A percentile compares a stretch with the other conserved stretches of the same genome.
These are phyloP conservation scores for Acrocephalus arundinaceus DNA, from an alignment of 2,113 vertebrate genomes.

Conservation along the genomic window DNA sequence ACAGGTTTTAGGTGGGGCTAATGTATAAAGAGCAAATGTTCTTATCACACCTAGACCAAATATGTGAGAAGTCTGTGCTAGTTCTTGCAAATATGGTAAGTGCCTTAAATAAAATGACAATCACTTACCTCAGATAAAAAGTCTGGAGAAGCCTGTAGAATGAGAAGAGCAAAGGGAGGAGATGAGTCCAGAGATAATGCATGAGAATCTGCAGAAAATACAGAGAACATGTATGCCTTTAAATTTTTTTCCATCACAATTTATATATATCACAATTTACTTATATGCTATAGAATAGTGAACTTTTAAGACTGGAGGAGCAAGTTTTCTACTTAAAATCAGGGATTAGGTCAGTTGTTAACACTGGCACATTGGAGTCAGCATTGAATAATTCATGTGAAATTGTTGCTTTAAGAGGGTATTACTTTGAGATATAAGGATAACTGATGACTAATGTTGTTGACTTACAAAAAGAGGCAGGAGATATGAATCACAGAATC, in stretches of 20 bases:
- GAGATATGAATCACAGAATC: neutral
- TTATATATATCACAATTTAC: neutral
- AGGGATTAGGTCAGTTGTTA: neutral
- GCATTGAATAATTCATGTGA: neutral
- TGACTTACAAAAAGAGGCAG: neutral
- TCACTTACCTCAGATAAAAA: constrained; percentile 35
- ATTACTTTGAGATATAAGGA: neutral
- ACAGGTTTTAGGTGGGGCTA: constrained; percentile 24
- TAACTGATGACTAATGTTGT: neutral
- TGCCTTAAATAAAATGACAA: constrained; percentile 36
- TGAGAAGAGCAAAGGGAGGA: neutral
- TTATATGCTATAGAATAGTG: neutral
- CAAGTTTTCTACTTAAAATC: neutral
- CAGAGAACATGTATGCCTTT: neutral
- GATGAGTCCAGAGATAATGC: neutral
- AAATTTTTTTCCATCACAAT: neutral
- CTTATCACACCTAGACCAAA: constrained; percentile 50
- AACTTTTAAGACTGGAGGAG: neutral
- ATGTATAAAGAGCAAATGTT: constrained; percentile 35
- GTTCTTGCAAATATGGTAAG: constrained; percentile 45
- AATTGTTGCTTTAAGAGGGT: neutral
- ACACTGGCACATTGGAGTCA: neutral
- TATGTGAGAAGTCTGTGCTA: constrained; percentile 20
- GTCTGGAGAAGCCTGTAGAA: neutral
- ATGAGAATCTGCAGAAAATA: neutral